A percentile compares a stretch with the other conserved stretches of the same genome.
phyloP scores from a whole-genome alignment of 2,888 invertebrate genomes.

The Meghimatium bilineatum region DNA sequence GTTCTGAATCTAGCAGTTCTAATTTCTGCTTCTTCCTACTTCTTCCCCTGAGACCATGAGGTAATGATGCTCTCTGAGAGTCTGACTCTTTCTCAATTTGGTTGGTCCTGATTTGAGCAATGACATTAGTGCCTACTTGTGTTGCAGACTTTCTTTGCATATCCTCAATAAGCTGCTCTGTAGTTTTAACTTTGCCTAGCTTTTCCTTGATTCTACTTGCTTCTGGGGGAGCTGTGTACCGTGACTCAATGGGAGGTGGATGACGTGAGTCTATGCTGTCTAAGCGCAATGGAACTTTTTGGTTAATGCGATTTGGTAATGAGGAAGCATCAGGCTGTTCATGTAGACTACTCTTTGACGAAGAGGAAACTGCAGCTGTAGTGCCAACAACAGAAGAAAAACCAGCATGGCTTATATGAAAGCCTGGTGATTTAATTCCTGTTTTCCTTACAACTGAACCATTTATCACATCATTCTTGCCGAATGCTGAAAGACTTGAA shows the following conservation, averaged over 20 bases:
- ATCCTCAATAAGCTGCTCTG: slow-evolving; percentile 88
- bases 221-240: slow-evolving; percentile 39
- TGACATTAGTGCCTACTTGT: slow-evolving; percentile 65
- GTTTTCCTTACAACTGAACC: slow-evolving; percentile 46
- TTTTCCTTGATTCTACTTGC: slow-evolving; percentile 52
- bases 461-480: slow-evolving; percentile 51
- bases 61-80: slow-evolving; percentile 65
- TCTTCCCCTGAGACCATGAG: slow-evolving; percentile 69
- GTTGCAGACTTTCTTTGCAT: slow-evolving; percentile 80
- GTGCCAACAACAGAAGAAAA: slow-evolving; percentile 5
- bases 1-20: slow-evolving; percentile 56
- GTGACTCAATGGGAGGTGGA: slow-evolving; percentile 38
- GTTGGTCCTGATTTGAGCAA: slow-evolving; percentile 72
- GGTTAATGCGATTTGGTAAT: slow-evolving; percentile 23
- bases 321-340: slow-evolving; percentile 43
- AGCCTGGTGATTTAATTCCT: slow-evolving; percentile 22
- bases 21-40: slow-evolving; percentile 66
- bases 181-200: slow-evolving; percentile 83
- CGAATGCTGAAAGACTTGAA: slow-evolving; percentile 51
- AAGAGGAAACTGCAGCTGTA: slow-evolving; percentile 23
- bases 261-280: slow-evolving; percentile 46
- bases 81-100: slow-evolving; percentile 71
- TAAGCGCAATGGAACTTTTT: slow-evolving; percentile 25
- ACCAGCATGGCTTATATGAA: slow-evolving; percentile 15
- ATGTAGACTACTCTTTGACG: slow-evolving; percentile 44